Percentiles rank a stretch among this genome's conserved stretches.
These are phyloP conservation scores for Liparis tanakae DNA, from an alignment of 2,797 vertebrate genomes.

Conservation along the genomic window DNA sequence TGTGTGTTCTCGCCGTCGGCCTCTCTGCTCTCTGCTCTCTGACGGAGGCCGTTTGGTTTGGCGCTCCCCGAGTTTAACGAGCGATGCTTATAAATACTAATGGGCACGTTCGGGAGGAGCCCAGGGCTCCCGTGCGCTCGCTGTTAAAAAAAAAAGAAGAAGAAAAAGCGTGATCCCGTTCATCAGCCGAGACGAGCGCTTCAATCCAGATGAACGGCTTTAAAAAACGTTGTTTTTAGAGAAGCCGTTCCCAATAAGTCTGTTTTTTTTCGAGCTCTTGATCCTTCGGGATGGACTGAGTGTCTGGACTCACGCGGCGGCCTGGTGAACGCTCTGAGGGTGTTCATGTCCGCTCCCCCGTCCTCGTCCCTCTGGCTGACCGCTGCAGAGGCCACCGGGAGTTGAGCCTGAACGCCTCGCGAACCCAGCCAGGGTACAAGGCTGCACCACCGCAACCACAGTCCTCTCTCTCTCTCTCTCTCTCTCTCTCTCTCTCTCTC, in stretches of 20 bases:
- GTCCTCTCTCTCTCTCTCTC: too few relatives aligned
- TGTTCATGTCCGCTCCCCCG: constrained; percentile 62
- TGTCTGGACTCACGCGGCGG: constrained; percentile 44
- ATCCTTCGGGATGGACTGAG: constrained; percentile 36
- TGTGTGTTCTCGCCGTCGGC: constrained; percentile 2
- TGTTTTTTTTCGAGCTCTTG: constrained; percentile 53
- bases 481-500: neutral
- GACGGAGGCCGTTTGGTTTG: constrained; percentile 7
- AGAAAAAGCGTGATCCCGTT: neutral
- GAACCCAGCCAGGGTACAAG: constrained; percentile 4
- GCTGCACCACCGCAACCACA: constrained; percentile 31
- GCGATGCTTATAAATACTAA: constrained; percentile 34
- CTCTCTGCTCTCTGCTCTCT: constrained; percentile 9
- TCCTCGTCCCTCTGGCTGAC: constrained; percentile 52
- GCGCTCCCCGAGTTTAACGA: constrained; percentile 27
- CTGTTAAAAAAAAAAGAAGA: neutral
- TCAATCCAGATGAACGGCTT: constrained; percentile 20
- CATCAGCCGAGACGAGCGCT: constrained; percentile 6
- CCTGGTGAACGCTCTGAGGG: constrained; percentile 52
- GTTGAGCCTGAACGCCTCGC: constrained; percentile 15
- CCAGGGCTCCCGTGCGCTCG: neutral
- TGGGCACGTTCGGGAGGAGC: constrained; percentile 21
- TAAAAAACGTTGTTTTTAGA: neutral
- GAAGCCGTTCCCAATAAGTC: constrained; percentile 21
- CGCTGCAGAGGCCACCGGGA: constrained; percentile 59